Base-by-base conservation (phyloP, 2,113 vertebrate species). In the Salvelinus sp. region DNA sequence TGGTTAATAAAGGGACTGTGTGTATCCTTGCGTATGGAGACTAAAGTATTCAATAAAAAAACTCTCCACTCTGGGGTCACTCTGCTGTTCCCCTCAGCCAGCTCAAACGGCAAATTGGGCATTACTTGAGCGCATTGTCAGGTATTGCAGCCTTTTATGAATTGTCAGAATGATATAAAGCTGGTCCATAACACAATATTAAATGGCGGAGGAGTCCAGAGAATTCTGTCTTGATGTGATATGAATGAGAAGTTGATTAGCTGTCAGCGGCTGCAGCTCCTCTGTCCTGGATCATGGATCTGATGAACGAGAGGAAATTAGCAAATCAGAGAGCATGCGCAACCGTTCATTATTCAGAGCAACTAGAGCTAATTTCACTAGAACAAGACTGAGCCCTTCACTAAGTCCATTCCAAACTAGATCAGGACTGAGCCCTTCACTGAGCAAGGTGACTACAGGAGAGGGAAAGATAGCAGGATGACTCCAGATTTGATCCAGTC, bases 161-260 rank as follows among this genome's bases (percentile, higher is more conserved):
- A 63, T 73, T 44, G 5, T 9, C 6, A 3, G 12, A 71, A 30
- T 62, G 7, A 74, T 50, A 60, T 48, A 10, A 62, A 77, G 20
- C n/a, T 48, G 23, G 23, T 25, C 16, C 28, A 25, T 27, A 72
- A 47, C 1, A 38, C 28, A 50, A 73, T 78, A 73, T 83, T 79
- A 47, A 76, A 76, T 33, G 25, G 68, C 57, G 48, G 28, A 50
- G 47, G 22, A 64, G 73, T 22, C 22, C 68, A 23, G 22, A 58
- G 64, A 3, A 22, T 16, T 14, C 25, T 18, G 62, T 20, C 57
- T 69, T 74, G 69, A 81, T 73, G 69, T 33, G 72, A 74, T 71
- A 71, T 48, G 60, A 77, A 68, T 70, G 69, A 76, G 33, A 58
- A 68, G 27, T 60, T 82, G 74, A 76, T 78, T 71, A n/a, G 38